Conservation (phyloP, 1,140 invertebrate species). For the Atta texana region DNA sequence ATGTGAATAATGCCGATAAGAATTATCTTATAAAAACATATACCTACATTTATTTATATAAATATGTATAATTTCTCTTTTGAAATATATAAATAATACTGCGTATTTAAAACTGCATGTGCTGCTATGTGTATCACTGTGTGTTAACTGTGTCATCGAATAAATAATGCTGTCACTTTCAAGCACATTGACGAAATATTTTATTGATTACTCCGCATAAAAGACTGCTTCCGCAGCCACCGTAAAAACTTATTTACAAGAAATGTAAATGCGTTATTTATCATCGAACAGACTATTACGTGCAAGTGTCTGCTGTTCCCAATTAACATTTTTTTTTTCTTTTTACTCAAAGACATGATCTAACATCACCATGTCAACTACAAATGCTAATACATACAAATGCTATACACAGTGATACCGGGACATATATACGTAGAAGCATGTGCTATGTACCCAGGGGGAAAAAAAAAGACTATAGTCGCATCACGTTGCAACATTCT, state of each 20-base stretch:
- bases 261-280: constrained; percentile 37
- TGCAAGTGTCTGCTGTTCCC: neutral
- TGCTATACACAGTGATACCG: constrained; percentile 15
- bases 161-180: neutral
- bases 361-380: constrained; percentile 34
- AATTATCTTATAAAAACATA: neutral
- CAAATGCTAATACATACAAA: constrained; percentile 50
- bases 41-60: neutral
- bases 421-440: neutral
- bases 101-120: neutral
- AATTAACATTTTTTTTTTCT: constrained; percentile 8
- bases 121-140: neutral
- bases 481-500: constrained; percentile 51
- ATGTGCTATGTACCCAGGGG: constrained; percentile 6
- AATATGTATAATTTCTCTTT: neutral
- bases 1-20: neutral
- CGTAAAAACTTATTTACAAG: constrained; percentile 25
- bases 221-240: neutral
- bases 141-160: neutral
- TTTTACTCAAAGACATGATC: constrained; percentile 4
- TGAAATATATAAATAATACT: neutral
- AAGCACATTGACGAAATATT: neutral
- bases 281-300: neutral
- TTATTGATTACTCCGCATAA: constrained; percentile 12
- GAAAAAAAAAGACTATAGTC: constrained; percentile 28